Evolutionary conservation across 2,888 invertebrate genomes (phyloP), one percentile per base, ranked within the genome.

Genomic region (Plutella xylostella): DNA sequence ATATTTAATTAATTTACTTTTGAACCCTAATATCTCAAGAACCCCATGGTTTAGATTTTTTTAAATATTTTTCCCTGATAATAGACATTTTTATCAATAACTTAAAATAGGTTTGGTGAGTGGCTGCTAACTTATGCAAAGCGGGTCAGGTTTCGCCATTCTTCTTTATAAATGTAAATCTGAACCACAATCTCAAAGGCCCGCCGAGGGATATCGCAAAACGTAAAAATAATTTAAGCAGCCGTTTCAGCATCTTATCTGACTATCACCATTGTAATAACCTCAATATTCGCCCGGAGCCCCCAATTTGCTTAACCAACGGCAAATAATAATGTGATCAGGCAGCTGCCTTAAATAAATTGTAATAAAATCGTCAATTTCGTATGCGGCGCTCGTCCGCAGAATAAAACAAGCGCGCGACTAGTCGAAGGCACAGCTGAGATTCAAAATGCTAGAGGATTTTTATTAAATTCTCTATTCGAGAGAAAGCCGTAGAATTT

Each of bases 381-480:
- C n/a, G 58, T 56, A 51, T 45, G 53, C 52, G 51, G 50, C 7
- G 15, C 33, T 15, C 17, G 33, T 14, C 7, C 17, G 21, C 14
- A 3, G 14, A n/a, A 20, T 38, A 38, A 33, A 33, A 33, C 33
- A 33, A 15, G 37, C 37, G 19, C 19, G 22, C n/a, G n/a, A n/a
- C n/a, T n/a, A n/a, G n/a, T n/a, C n/a, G 35, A 37, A 22, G 35
- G 55, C 56, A 48, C 63, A 61, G 58, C 62, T 61, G 61, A 64
- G 61, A 61, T 64, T 56, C 54, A 51, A 51, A 50, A n/a, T n/a
- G n/a, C n/a, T n/a, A n/a, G n/a, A 57, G 63, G 61, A 66, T 61
- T 72, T 76, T 70, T 76, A 76, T 74, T 72, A 73, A 75, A 76
- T 73, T 65, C 65, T n/a, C n/a, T n/a, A n/a, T n/a, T n/a, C n/a